Conservation (phyloP, 2,888 invertebrate species). For the Alentia gelatinosa region DNA sequence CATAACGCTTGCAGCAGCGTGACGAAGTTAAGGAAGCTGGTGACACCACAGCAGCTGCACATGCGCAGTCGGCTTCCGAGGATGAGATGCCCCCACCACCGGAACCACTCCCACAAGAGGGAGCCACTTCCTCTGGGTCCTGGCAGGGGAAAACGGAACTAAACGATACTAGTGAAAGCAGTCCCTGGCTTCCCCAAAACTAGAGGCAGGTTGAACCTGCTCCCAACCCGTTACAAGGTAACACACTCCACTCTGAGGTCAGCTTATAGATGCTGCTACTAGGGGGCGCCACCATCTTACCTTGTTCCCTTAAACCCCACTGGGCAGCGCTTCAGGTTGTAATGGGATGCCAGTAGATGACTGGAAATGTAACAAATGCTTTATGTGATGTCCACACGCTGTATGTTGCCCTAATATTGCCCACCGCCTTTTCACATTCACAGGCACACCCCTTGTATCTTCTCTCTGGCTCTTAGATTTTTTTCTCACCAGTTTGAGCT, state of each 20-base stretch:
- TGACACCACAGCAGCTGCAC: neutral
- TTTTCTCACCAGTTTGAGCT: no score
- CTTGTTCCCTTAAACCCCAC: neutral
- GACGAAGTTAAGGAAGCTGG: neutral
- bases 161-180: neutral
- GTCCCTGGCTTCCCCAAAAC: constrained; percentile 33
- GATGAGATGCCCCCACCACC: constrained; percentile 24
- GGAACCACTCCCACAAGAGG: neutral
- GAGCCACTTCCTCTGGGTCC: neutral
- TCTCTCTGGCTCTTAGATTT: no score
- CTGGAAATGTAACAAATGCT: constrained; percentile 2
- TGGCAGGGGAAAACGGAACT: neutral
- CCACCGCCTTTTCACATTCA: neutral
- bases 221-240: neutral
- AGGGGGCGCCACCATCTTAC: neutral
- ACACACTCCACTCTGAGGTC: neutral
- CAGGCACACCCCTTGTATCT: no score
- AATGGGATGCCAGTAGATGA: neutral
- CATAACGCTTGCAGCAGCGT: constrained; percentile 9
- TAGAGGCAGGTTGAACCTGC: constrained; percentile 5
- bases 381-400: neutral
- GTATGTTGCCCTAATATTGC: neutral
- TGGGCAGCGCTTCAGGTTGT: neutral
- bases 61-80: neutral
- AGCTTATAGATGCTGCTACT: constrained; percentile 12